Evolutionary conservation across 2,797 vertebrate species (phyloP), one percentile per base, ranked within the genome.

Genomic region (Poecilia wingei): DNA sequence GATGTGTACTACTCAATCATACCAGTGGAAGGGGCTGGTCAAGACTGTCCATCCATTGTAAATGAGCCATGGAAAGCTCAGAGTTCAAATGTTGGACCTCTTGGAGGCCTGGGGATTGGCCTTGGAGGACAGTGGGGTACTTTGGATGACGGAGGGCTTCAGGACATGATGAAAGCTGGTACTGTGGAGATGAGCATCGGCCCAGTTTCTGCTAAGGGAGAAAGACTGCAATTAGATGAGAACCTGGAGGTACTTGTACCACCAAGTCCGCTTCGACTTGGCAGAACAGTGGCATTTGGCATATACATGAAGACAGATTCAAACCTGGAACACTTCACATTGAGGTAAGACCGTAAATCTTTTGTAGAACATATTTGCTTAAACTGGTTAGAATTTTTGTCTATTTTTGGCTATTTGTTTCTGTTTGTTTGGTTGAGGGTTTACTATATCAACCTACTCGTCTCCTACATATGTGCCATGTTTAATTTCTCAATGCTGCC

Each of bases 1-100:
- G 98, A 99, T 86, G 96, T 99, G 77, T 98, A 97, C 93, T 98
- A 97, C 88, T 92, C 96, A 3, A 83, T 98, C 12, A 94, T 96
- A 76, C 68, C 96, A 5, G 90, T 95, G 2, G 96, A 97, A 53
- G 89, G 90, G 13, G 78, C 87, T 0, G 95, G 95, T 53, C 84
- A 82, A 57, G 96, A 95, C n/a, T 99, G 98, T 77, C 95, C 93
- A 3, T 92, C 91, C 8, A 64, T 78, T 3, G 92, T 96, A 28
- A 96, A 96, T 51, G 97, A 96, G 22, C 94, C 82, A 53, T 95
- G 94, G 90, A 97, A 93, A 93, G 94, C 94, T 88, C 88, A 78
- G 25, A 96, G 94, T 66, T 90, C 83, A 3, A 92, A 92, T 13
- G 2, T 74, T 0, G 93, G 93, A 18, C 88, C 93, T 49, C 87